Base-by-base conservation (phyloP, 2,888 invertebrate genomes). In the Sarcophaga caerulescens region DNA sequence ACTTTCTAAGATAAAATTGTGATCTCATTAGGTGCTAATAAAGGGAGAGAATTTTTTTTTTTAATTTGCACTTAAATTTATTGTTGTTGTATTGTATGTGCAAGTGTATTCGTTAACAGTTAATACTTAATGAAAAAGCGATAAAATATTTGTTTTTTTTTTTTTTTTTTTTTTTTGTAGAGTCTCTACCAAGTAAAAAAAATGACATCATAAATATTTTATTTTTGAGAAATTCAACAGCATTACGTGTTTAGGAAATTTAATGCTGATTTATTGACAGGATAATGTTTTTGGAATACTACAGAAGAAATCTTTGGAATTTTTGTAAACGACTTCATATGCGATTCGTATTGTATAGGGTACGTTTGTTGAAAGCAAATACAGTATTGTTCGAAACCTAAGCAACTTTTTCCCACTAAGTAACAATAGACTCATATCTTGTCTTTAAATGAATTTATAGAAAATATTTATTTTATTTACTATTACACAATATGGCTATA, bases 201-300 rank as follows among this genome's bases (percentile, higher is more conserved):
- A 63, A 81, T 81, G 81, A 81, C 81, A 75, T 81, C 81, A 81
- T 81, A 66, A 25, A 52, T 52, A 14, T 63, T 75, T 65, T 21
- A 21, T 17, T 52, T 52, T 69, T 47, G 5, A 66, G 45, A 44
- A 35, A 45, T 3, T 68, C 21, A 21, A 47, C 21, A 52, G 17
- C 52, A 68, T 21, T 68, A 52, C 52, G 17, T 35, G 66, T 35
- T 66, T 47, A 5, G 47, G 45, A 21, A 14, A 68, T 11, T 19
- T 44, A 11, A 45, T 66, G 44, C 35, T 68, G 47, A 68, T 19
- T 45, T 68, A 21, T 11, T 19, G 21, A 6, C 44, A 68, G 11
- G 21, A 47, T 47, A 68, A 47, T 21, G 12, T 45, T 12, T 35
- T 35, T 35, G 10, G 10, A 35, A 35, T 35, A 8, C 35, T 35